Evolutionary conservation across 2,888 invertebrate species (phyloP), one percentile per base, ranked within the genome.

Genomic region (Diploptera punctata): DNA sequence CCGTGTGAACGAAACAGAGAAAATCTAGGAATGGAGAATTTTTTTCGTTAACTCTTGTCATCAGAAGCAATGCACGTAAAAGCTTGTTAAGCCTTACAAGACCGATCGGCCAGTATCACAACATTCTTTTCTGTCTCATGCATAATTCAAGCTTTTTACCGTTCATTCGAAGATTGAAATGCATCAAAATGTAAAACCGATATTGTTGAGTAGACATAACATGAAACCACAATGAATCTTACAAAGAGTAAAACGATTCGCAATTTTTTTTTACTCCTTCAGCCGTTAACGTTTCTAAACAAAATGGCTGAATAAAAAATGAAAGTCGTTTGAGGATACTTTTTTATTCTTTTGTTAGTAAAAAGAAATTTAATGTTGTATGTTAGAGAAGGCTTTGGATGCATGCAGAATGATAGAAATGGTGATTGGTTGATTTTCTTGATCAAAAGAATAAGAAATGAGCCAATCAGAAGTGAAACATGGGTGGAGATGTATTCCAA

Each of bases 361-460:
- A n/a, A n/a, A 57, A 57, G 57, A 57, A 57, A 57, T 57, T 57
- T 2, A 29, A 31, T 24, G 5, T 0, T 57, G 29, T 29, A 29
- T 18, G 21, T 26, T 26, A 5, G 13, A 4, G n/a, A 18, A 24
- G 9, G 5, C 65, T 24, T 54, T 38, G 3, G 26, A 47, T 44
- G 43, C 43, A 65, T 65, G 65, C 29, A 19, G 29, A 21, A 31
- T 43, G 33, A 26, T 29, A 16, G 47, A 19, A 29, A 38, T 24
- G 43, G 26, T 33, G 67, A 67, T 67, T 71, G 71, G 71, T 54
- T 43, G 44, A 29, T 43, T n/a, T 33, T n/a, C 19, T 38, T 19
- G n/a, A 67, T 71, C 57, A 67, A 67, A 57, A 43, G 57, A 52
- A 67, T 67, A 71, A n/a, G 52, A 26, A 71, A 44, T 67, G 54